phyloP scores from a whole-genome alignment of 2,113 vertebrate genomes.

The Lepidothrix coronata region DNA sequence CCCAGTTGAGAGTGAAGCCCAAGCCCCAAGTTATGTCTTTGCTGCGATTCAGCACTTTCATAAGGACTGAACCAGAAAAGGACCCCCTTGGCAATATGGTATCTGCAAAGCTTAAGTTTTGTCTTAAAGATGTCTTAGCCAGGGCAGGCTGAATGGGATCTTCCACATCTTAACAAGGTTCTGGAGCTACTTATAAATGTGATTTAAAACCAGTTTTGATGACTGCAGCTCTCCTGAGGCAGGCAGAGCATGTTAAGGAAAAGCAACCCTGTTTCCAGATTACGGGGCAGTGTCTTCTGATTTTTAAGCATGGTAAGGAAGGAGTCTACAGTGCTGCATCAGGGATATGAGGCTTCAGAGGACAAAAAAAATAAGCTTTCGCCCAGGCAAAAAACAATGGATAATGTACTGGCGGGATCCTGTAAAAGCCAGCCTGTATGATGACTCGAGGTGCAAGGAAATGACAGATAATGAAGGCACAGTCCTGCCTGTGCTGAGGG shows the following conservation, averaged over 20 bases:
- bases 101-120: neutral
- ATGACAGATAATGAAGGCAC: constrained; percentile 21
- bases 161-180: neutral
- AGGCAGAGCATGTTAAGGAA: neutral
- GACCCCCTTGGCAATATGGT: neutral
- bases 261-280: neutral
- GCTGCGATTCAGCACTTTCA: neutral
- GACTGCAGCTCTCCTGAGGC: neutral
- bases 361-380: neutral
- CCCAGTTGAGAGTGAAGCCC: neutral
- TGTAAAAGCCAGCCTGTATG: neutral
- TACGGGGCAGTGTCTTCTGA: neutral
- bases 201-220: neutral
- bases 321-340: neutral
- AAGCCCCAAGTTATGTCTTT: neutral
- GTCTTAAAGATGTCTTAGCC: neutral
- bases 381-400: neutral
- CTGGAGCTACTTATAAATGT: neutral
- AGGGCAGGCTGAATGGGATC: neutral
- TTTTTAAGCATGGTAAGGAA: neutral
- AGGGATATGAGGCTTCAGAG: neutral
- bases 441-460: neutral
- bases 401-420: neutral
- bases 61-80: neutral
- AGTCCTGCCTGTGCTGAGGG: neutral